Conservation (phyloP, 2,113 vertebrate species). For the Erythrolamprus reginae region DNA sequence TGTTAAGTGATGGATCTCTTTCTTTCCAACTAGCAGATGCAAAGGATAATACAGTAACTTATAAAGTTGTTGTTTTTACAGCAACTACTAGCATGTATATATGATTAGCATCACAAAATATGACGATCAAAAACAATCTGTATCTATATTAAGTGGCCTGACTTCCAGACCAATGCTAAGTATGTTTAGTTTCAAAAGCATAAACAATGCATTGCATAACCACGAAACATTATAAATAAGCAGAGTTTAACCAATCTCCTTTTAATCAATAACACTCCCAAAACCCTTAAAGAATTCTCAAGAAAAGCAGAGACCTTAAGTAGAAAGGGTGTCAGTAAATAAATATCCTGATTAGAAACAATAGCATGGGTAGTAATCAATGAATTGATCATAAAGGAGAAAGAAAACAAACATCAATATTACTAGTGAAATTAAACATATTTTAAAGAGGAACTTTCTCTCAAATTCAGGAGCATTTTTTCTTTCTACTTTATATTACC, state of each 20-base stretch:
- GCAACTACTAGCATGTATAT: background rate
- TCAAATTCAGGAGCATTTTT: background rate
- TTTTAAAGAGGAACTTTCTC: background rate
- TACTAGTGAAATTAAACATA: background rate
- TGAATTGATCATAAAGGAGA: background rate
- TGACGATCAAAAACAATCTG: background rate
- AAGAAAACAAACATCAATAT: background rate
- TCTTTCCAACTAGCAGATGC: background rate
- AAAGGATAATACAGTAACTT: background rate
- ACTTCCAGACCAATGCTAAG: constrained; percentile 22
- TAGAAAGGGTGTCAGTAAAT: background rate
- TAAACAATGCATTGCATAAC: background rate
- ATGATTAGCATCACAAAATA: background rate
- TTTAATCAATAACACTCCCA: background rate
- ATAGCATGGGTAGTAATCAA: background rate
- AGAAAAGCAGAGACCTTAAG: background rate
- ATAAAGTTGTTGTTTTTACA: constrained; percentile 29
- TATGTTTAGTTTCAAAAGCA: background rate
- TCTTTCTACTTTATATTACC: background rate
- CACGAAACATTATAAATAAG: background rate
- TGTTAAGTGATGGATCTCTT: constrained; percentile 25
- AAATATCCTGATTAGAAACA: background rate
- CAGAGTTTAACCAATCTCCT: background rate
- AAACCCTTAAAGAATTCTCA: background rate
- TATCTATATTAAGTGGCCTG: constrained; percentile 4